A percentile compares a stretch with the other conserved stretches of the same genome.
phyloP scores from a whole-genome alignment of 2,113 vertebrate species.

The Chinchilla lanigera region DNA sequence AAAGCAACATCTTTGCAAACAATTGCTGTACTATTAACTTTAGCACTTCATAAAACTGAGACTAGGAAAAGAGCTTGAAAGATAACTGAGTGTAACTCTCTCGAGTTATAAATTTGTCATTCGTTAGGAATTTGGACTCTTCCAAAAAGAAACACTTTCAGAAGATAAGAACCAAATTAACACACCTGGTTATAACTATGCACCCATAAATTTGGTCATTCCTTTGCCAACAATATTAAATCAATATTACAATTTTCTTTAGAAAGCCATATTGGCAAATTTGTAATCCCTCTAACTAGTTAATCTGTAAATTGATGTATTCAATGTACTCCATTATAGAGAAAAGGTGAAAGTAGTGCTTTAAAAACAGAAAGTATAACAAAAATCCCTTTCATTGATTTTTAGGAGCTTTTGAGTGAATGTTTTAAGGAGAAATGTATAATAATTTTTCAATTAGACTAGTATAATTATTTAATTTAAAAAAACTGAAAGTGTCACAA shows the following conservation, averaged over 20 bases:
- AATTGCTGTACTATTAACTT: constrained; percentile 1
- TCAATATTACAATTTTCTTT: constrained; percentile 34
- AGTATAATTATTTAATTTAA: constrained; percentile 13
- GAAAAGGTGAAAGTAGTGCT: constrained; percentile 25
- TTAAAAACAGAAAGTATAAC: constrained; percentile 9
- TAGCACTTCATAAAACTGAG: constrained; percentile 54
- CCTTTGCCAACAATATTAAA: constrained; percentile 24
- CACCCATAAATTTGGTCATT: constrained; percentile 40
- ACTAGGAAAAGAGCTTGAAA: constrained; percentile 17
- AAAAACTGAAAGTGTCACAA: not conserved
- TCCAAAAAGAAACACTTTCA: constrained; percentile 25
- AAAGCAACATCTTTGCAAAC: constrained; percentile 46
- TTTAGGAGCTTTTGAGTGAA: constrained; percentile 13
- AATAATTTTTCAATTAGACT: not conserved
- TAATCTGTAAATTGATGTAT: constrained; percentile 39
- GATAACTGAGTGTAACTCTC: not conserved
- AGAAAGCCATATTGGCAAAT: not conserved
- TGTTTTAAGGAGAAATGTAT: constrained; percentile 30
- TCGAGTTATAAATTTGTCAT: not conserved
- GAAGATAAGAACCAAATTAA: constrained; percentile 53
- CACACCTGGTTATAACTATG: not conserved
- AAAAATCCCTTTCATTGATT: constrained; percentile 17
- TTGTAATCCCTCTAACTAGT: not conserved
- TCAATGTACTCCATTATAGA: not conserved
- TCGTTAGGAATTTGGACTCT: not conserved